A percentile compares a stretch with the other conserved stretches of the same genome.
Conservation (phyloP, 2,888 invertebrate species). For the Agrochola lychnidis region DNA sequence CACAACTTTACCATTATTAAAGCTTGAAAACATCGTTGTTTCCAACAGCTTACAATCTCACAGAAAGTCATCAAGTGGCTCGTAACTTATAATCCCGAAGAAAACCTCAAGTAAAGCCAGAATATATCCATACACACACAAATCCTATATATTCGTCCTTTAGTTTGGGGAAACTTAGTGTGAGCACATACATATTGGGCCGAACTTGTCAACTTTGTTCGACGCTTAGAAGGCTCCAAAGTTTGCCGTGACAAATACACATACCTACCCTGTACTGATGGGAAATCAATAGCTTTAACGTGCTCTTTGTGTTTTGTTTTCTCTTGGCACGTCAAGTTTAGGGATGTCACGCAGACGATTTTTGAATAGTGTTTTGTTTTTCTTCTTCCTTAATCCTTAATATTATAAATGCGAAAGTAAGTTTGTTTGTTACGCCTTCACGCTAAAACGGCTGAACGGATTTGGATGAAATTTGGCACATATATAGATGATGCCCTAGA, state of each 20-base stretch:
- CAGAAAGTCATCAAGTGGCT: constrained; percentile 18
- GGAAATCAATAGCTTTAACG: constrained; percentile 77
- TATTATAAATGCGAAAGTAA: too few relatives aligned
- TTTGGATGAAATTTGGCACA: too few relatives aligned
- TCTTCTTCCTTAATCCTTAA: too few relatives aligned
- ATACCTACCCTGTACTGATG: constrained; percentile 74
- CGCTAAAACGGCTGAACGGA: too few relatives aligned
- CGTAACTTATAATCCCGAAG: constrained; percentile 29
- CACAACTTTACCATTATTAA: not conserved
- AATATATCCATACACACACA: constrained; percentile 1
- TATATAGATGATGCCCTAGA: too few relatives aligned
- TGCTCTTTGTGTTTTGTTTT: constrained; percentile 56
- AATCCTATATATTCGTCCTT: constrained; percentile 43
- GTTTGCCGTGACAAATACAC: constrained; percentile 80
- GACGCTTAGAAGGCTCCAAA: constrained; percentile 65
- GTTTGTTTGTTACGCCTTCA: too few relatives aligned
- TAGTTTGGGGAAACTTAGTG: constrained; percentile 54
- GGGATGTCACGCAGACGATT: not conserved
- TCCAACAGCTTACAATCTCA: not conserved
- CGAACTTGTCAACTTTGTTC: constrained; percentile 63
- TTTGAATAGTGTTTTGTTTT: not conserved
- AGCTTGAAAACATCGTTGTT: not conserved
- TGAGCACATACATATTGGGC: constrained; percentile 65
- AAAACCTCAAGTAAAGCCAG: constrained; percentile 34
- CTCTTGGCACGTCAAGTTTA: constrained; percentile 26